These are phyloP conservation scores for Aplochiton taeniatus DNA, from an alignment of 2,797 vertebrate species.

Conservation along the genomic window DNA sequence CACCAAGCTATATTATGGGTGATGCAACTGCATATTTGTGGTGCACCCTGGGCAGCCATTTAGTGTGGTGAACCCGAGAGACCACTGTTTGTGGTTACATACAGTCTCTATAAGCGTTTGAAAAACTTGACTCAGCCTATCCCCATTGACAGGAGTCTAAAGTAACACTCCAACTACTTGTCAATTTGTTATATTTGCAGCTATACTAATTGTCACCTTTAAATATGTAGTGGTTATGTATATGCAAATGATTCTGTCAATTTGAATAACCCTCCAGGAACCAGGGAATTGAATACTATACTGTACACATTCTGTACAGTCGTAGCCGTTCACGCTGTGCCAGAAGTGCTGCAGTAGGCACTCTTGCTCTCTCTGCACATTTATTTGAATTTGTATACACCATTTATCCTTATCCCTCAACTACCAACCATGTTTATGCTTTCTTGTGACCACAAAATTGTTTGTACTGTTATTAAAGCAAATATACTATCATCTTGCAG, in stretches of 20 bases:
- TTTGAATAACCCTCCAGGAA: no score
- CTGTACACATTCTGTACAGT: constrained; percentile 12
- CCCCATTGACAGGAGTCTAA: background rate
- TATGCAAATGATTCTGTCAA: no score
- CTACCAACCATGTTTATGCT: no score
- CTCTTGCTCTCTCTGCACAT: constrained; percentile 18
- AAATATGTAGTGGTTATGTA: background rate
- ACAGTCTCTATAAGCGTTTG: constrained; percentile 1
- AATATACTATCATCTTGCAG: no score
- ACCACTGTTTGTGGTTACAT: constrained; percentile 9
- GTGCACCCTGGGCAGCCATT: background rate
- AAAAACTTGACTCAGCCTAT: background rate
- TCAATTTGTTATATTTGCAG: no score
- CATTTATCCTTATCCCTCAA: background rate
- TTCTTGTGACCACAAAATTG: no score
- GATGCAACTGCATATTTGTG: no score
- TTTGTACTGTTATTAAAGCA: no score
- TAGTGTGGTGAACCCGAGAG: constrained; percentile 1
- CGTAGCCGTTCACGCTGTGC: constrained; percentile 26
- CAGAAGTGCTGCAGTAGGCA: constrained; percentile 24
- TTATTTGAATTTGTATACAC: constrained; percentile 22
- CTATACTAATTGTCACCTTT: background rate
- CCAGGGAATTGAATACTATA: no score
- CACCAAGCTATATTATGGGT: background rate
- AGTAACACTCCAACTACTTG: no score